phyloP scores from a whole-genome alignment of 30 jellyfish, hydroid and myxozoan species.

The Rhopilema esculentum region DNA sequence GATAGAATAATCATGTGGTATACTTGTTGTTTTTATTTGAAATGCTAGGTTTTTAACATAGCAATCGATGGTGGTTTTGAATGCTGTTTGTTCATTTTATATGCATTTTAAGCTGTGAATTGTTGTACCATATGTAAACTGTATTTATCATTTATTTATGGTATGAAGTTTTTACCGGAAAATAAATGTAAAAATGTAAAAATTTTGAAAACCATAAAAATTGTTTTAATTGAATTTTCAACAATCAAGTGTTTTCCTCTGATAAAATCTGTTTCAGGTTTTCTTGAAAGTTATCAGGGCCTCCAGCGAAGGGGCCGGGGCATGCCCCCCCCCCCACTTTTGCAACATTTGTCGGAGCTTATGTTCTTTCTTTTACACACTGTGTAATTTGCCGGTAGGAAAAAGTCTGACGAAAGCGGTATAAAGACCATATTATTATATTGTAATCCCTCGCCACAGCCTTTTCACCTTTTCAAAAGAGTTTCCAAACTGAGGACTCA shows the following conservation, averaged over 20 bases:
- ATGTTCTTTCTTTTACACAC: too few species aligned
- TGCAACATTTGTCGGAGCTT: too few species aligned
- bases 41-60: background rate
- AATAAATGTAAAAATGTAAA: constrained; percentile 51
- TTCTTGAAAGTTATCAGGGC: too few species aligned
- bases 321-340: too few species aligned
- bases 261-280: background rate
- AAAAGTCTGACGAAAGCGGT: too few species aligned
- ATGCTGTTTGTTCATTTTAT: background rate
- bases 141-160: background rate
- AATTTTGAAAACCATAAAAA: constrained; percentile 23
- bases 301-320: too few species aligned
- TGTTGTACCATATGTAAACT: background rate
- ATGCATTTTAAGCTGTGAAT: background rate
- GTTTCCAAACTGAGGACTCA: too few species aligned
- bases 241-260: background rate
- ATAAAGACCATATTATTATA: too few species aligned
- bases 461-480: too few species aligned
- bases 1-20: background rate
- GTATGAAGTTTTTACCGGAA: background rate
- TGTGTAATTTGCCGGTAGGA: too few species aligned
- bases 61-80: background rate
- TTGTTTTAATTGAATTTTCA: too few species aligned
- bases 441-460: too few species aligned
- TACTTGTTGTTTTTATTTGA: background rate